Evolutionary conservation across 2,888 invertebrate genomes (phyloP).

Genomic region (Platerodrilus igneus): DNA sequence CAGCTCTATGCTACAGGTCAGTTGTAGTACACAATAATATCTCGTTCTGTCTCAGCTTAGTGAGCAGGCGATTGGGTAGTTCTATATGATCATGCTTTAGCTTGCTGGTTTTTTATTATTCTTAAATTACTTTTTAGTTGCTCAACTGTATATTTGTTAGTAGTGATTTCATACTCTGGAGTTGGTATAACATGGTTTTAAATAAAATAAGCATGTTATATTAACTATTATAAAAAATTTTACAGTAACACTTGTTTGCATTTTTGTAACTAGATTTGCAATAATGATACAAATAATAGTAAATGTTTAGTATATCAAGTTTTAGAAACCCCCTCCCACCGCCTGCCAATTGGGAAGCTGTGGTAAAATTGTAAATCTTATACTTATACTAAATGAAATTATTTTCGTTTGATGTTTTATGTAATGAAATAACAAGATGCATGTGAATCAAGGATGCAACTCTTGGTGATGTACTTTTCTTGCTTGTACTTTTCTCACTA

Average conservation of each 20-base stretch:
- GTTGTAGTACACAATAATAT: slow-evolving; percentile 98
- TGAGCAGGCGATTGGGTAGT: slow-evolving; percentile 82
- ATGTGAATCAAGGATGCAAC: slow-evolving; percentile 14
- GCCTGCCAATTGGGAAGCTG: slow-evolving; percentile 38
- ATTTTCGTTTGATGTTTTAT: too few relatives aligned
- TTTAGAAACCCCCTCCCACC: slow-evolving; percentile 43
- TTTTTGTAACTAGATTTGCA: too few relatives aligned
- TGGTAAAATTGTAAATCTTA: slow-evolving; percentile 41
- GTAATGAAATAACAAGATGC: slow-evolving; percentile 12
- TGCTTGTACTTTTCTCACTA: slow-evolving; percentile 25
- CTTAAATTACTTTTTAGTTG: slow-evolving; percentile 28
- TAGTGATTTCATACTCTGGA: slow-evolving; percentile 11
- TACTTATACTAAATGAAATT: slow-evolving; percentile 6
- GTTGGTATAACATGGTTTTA: too few relatives aligned
- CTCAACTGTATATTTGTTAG: too few relatives aligned
- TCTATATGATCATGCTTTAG: slow-evolving; percentile 47
- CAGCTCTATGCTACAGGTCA: slow-evolving; percentile 99
- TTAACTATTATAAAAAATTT: too few relatives aligned
- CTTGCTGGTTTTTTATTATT: slow-evolving; percentile 38
- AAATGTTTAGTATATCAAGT: too few relatives aligned
- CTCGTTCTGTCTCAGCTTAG: slow-evolving; percentile 98
- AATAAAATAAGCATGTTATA: too few relatives aligned
- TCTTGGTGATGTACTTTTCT: slow-evolving; percentile 17
- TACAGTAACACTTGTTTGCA: too few relatives aligned
- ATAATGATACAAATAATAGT: too few relatives aligned